phyloP scores from a whole-genome alignment of 2,888 invertebrate genomes.

The Ennomos erosarius region DNA sequence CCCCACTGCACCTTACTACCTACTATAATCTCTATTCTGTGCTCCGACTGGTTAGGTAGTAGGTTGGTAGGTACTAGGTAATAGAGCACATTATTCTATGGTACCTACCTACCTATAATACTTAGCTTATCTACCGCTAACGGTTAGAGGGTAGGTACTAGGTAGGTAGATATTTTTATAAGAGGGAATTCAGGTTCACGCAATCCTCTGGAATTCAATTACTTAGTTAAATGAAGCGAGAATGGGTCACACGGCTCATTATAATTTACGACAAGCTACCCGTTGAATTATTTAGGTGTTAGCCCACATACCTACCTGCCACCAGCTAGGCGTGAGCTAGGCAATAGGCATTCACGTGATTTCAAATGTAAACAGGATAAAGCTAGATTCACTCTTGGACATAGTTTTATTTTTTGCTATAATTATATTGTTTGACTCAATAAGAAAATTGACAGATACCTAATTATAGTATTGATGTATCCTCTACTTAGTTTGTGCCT shows the following conservation, averaged over 20 bases:
- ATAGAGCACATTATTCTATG: too few relatives aligned
- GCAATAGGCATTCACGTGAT: slow-evolving; percentile 31
- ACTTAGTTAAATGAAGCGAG: slow-evolving; percentile 33
- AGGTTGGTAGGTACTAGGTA: too few relatives aligned
- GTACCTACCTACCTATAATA: too few relatives aligned
- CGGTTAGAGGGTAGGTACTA: neutral
- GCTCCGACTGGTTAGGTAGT: too few relatives aligned
- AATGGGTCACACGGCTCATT: slow-evolving; percentile 40
- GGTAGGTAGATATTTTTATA: neutral
- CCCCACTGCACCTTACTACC: too few relatives aligned
- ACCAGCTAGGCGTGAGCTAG: slow-evolving; percentile 16
- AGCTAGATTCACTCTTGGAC: slow-evolving; percentile 8
- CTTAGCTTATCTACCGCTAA: too few relatives aligned
- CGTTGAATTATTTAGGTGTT: slow-evolving; percentile 42
- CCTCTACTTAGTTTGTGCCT: too few relatives aligned
- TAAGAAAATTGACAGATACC: too few relatives aligned
- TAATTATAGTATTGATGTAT: too few relatives aligned
- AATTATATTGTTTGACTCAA: too few relatives aligned
- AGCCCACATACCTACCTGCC: slow-evolving; percentile 39
- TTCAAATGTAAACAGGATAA: slow-evolving; percentile 36
- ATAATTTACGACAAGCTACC: slow-evolving; percentile 33
- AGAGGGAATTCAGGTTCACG: slow-evolving; percentile 7
- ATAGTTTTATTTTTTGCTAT: too few relatives aligned
- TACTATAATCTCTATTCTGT: too few relatives aligned
- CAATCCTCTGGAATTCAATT: slow-evolving; percentile 27